Conservation (phyloP, 1,140 invertebrate genomes). For the Epicauta chinensis region DNA sequence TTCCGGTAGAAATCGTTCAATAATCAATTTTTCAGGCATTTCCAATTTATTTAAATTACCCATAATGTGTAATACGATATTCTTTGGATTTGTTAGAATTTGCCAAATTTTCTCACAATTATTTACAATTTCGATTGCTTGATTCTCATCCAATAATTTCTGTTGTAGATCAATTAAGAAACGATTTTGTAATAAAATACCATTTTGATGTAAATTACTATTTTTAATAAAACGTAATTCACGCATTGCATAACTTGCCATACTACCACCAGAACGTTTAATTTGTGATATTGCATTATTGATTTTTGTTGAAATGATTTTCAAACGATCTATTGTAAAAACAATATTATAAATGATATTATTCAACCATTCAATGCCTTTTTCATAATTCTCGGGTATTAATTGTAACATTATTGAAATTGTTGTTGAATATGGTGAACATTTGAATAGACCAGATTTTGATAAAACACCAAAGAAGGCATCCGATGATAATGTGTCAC, state of each 20-base stretch:
- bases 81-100: constrained; percentile 51
- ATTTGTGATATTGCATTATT: constrained; percentile 66
- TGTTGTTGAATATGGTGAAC: constrained; percentile 57
- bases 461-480: constrained; percentile 53
- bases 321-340: constrained; percentile 65
- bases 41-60: constrained; percentile 54
- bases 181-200: constrained; percentile 67
- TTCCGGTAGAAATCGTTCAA: no score
- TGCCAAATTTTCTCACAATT: constrained; percentile 57
- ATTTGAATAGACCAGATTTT: constrained; percentile 26
- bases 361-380: constrained; percentile 68
- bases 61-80: constrained; percentile 65
- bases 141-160: constrained; percentile 48
- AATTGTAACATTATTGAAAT: constrained; percentile 52
- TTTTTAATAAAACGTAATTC: constrained; percentile 57
- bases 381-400: constrained; percentile 68
- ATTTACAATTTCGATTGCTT: constrained; percentile 50
- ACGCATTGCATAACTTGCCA: constrained; percentile 58
- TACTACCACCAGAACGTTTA: constrained; percentile 60
- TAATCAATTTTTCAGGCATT: no score
- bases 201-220: constrained; percentile 62
- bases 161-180: constrained; percentile 65
- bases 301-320: constrained; percentile 69
- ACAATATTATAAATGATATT: constrained; percentile 67
- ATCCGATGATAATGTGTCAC: constrained; percentile 59